Base-by-base conservation (phyloP, 2,113 vertebrate species). In the Engraulis encrasicolus region DNA sequence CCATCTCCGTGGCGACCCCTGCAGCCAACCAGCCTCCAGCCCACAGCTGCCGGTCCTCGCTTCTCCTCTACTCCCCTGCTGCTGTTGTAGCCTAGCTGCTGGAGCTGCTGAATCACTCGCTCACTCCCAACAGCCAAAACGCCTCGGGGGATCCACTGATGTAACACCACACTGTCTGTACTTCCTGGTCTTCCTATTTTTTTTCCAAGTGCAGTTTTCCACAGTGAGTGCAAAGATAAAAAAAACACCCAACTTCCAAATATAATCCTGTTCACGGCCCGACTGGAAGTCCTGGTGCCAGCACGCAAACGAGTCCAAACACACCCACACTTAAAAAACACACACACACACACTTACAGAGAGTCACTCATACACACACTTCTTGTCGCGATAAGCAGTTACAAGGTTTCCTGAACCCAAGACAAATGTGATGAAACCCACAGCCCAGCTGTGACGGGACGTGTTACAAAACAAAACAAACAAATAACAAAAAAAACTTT, bases 171-270 rank as follows among this genome's bases (percentile, higher is more conserved):
- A 36, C 7, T 49, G 36, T 54, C 17, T 48, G 82, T 36, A 34
- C 52, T 37, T 66, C 31, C 34, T 66, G 37, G 23, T 82, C 40
- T 36, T 14, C 80, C 88, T 86, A 86, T 83, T 81, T 82, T 86
- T 86, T 83, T 81, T 82, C 83, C 84, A 36, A 71, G 66, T 36
- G 27, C 12, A 34, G 27, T 74, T 74, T 34, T 31, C 23, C n/a
- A 66, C 23, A 66, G 80, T 40, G 34, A 71, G 81, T 50, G 40
- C 1, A 36, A 74, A 66, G 27, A 71, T 17, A 82, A 19, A 1
- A 11, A 66, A 58, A 66, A 66, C 58, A 12, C 66, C 23, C 23
- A 74, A 36, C 66, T 74, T 74, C 31, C 66, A 74, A 74, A 74
- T 74, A 15, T 74, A 74, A 74, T 31, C 58, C 6, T 14, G 14